phyloP scores from a whole-genome alignment of 2,888 invertebrate genomes.

The Chrysolina oricalcia region DNA sequence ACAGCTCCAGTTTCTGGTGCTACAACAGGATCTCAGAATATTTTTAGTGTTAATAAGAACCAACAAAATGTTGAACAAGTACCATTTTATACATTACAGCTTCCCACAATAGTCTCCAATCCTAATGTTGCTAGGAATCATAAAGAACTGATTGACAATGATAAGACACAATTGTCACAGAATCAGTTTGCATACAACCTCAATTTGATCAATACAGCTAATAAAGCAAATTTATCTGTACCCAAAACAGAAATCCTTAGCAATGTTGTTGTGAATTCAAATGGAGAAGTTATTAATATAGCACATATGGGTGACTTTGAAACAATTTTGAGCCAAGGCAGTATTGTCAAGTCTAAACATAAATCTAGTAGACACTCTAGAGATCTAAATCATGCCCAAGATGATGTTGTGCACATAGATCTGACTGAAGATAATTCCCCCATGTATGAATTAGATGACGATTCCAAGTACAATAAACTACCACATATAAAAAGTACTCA shows the following conservation, averaged over 20 bases:
- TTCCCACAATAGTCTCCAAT: constrained; percentile 61
- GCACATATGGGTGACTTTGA: constrained; percentile 65
- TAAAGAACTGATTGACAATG: constrained; percentile 45
- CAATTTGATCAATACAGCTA: constrained; percentile 62
- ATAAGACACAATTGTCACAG: constrained; percentile 49
- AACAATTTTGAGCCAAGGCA: constrained; percentile 59
- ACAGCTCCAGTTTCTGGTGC: constrained; percentile 35
- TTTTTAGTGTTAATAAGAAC: constrained; percentile 41
- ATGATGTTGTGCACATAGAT: constrained; percentile 65
- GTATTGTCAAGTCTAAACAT: constrained; percentile 46
- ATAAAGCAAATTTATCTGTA: constrained; percentile 57
- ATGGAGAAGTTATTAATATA: constrained; percentile 68
- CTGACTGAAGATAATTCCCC: constrained; percentile 59
- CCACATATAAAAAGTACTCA: constrained; percentile 60
- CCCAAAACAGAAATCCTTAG: constrained; percentile 63
- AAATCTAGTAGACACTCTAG: constrained; percentile 41
- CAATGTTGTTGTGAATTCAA: constrained; percentile 67
- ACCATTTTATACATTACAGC: constrained; percentile 62
- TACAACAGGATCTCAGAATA: constrained; percentile 36
- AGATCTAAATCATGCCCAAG: constrained; percentile 45
- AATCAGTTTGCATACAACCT: constrained; percentile 63
- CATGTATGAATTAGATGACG: constrained; percentile 52
- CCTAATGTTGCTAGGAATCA: constrained; percentile 48
- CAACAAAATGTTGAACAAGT: constrained; percentile 48
- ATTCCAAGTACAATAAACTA: constrained; percentile 57